Evolutionary conservation across 2,113 vertebrate genomes (phyloP).

Genomic region (Kobus ellipsiprymnus): DNA sequence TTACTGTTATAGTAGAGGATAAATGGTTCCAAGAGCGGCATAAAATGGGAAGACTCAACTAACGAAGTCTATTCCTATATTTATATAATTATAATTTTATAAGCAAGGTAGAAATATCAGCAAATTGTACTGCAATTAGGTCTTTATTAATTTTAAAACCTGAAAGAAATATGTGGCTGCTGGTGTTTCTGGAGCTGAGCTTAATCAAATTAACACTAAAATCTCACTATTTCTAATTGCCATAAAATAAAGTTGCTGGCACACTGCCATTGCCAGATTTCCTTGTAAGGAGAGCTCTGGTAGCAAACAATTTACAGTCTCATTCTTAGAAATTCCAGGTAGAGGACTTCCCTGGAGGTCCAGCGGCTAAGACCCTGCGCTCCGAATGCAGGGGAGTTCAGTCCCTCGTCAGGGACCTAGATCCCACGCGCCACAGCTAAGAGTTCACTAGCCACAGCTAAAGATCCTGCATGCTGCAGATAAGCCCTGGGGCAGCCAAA

Average conservation of each 20-base stretch:
- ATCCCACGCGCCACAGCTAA: not conserved
- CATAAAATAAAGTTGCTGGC: not conserved
- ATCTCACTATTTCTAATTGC: not conserved
- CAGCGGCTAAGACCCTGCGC: accelerated
- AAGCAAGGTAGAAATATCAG: constrained; percentile 2
- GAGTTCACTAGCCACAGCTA: not conserved
- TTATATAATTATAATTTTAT: constrained; percentile 26
- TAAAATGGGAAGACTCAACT: not conserved
- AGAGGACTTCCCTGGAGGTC: not conserved
- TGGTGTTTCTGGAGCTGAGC: not conserved
- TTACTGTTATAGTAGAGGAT: not conserved
- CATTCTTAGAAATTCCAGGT: not conserved
- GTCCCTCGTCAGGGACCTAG: not conserved
- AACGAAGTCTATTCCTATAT: not conserved
- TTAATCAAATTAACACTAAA: not conserved
- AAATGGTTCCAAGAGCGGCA: not conserved
- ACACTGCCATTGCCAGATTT: not conserved
- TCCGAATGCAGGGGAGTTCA: not conserved
- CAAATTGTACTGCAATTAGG: not conserved
- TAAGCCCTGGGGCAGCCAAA: not conserved
- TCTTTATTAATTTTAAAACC: constrained; percentile 30
- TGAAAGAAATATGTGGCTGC: not conserved
- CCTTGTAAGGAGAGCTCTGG: not conserved
- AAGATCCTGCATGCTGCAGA: not conserved
- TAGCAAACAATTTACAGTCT: not conserved